Percentiles rank a stretch among this genome's conserved stretches.
Conservation (phyloP, 2,113 vertebrate genomes). For the Perca fluviatilis region DNA sequence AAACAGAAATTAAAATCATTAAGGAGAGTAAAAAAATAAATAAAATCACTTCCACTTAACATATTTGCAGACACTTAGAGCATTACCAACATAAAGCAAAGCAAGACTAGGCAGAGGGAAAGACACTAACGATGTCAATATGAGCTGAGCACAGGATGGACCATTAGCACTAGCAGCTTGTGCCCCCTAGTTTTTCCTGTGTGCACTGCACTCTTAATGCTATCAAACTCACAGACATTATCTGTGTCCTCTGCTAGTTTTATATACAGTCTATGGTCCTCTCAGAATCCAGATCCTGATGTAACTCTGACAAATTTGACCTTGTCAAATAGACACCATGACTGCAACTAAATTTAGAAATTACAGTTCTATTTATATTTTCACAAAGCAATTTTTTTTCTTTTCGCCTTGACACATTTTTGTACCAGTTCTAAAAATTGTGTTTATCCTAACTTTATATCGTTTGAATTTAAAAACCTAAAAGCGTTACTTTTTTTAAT, state of each 20-base stretch:
- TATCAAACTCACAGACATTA: slow-evolving; percentile 26
- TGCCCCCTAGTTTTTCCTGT: slow-evolving; percentile 34
- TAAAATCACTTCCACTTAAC: background rate
- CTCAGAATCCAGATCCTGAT: slow-evolving; percentile 22
- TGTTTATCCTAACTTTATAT: background rate
- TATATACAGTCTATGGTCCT: background rate
- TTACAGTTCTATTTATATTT: background rate
- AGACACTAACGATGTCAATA: background rate
- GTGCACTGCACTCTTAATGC: slow-evolving; percentile 12
- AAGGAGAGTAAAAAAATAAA: background rate
- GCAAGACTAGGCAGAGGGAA: background rate
- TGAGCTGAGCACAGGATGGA: background rate
- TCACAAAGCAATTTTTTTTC: background rate
- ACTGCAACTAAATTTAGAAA: background rate
- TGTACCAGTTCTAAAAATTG: background rate
- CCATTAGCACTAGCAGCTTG: slow-evolving; percentile 15
- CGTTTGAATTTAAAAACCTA: background rate
- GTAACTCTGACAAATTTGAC: background rate
- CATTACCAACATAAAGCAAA: background rate
- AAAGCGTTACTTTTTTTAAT: background rate
- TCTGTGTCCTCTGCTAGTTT: background rate
- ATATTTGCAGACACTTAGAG: background rate
- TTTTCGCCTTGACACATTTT: background rate
- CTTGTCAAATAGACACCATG: background rate
- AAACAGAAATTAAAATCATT: background rate